These are phyloP conservation scores for Arge pagana DNA, from an alignment of 2,888 invertebrate species.

Conservation along the genomic window DNA sequence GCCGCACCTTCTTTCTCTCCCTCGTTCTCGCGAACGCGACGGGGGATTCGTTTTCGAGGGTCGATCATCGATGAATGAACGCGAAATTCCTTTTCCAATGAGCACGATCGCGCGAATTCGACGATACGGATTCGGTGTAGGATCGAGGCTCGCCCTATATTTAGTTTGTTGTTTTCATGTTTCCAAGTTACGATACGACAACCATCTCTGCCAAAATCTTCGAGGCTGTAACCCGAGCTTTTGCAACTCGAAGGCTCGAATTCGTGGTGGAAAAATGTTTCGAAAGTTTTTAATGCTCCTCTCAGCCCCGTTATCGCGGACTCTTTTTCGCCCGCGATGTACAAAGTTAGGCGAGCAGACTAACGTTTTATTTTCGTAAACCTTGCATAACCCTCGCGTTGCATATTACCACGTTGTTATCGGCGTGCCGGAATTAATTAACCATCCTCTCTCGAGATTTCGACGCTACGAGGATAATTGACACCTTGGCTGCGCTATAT, in stretches of 20 bases:
- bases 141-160: slow-evolving; percentile 3
- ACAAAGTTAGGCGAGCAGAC: too few species aligned
- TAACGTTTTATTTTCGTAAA: slow-evolving; percentile 36
- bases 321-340: too few species aligned
- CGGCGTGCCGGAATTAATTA: slow-evolving; percentile 32
- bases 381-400: slow-evolving; percentile 24
- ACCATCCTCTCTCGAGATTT: too few species aligned
- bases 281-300: too few species aligned
- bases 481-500: slow-evolving; percentile 20
- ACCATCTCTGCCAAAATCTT: slow-evolving; percentile 28
- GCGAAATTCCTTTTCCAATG: background rate
- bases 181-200: background rate
- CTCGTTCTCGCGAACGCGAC: too few species aligned
- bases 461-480: too few species aligned
- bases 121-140: background rate
- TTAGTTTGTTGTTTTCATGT: slow-evolving; percentile 21
- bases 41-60: too few species aligned
- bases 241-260: too few species aligned
- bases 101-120: background rate
- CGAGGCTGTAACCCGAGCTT: slow-evolving; percentile 32
- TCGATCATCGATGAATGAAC: background rate
- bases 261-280: too few species aligned
- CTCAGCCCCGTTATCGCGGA: too few species aligned
- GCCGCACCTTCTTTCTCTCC: too few species aligned
- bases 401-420: slow-evolving; percentile 24